Conservation (phyloP, 2,888 invertebrate species). For the Tipula helvola region DNA sequence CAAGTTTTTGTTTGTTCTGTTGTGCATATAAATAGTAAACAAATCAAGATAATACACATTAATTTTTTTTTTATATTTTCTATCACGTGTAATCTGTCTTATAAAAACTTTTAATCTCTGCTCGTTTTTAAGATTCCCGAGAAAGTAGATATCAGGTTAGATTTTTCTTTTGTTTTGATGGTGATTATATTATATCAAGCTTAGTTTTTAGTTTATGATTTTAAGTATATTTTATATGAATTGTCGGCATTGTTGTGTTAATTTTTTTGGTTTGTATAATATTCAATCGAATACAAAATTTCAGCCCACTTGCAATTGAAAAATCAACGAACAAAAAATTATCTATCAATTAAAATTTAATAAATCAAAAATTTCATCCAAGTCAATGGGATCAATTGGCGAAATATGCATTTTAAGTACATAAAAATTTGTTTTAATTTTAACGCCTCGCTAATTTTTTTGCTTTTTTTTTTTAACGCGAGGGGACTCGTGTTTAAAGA, state of each 20-base stretch:
- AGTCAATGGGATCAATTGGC: background rate
- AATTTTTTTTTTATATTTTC: background rate
- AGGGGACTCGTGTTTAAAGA: background rate
- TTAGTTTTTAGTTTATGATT: background rate
- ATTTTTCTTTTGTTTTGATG: background rate
- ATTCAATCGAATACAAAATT: background rate
- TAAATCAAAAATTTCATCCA: background rate
- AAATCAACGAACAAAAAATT: background rate
- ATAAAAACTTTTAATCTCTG: background rate
- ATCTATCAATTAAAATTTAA: background rate
- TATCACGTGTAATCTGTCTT: background rate
- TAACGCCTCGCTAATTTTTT: background rate
- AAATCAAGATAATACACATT: background rate
- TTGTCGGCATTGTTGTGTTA: background rate
- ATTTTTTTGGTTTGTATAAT: background rate
- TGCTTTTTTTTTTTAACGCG: background rate
- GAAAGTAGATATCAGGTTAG: background rate
- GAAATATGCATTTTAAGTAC: background rate
- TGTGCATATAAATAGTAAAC: background rate
- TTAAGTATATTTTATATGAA: background rate
- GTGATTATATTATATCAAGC: background rate
- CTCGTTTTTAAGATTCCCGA: background rate
- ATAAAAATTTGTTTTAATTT: background rate
- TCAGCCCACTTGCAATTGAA: background rate
- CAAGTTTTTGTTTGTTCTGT: background rate